Percentiles rank a stretch among this genome's conserved stretches.
phyloP scores from a whole-genome alignment of 2,797 vertebrate species.

The Carcharodon carcharias region DNA sequence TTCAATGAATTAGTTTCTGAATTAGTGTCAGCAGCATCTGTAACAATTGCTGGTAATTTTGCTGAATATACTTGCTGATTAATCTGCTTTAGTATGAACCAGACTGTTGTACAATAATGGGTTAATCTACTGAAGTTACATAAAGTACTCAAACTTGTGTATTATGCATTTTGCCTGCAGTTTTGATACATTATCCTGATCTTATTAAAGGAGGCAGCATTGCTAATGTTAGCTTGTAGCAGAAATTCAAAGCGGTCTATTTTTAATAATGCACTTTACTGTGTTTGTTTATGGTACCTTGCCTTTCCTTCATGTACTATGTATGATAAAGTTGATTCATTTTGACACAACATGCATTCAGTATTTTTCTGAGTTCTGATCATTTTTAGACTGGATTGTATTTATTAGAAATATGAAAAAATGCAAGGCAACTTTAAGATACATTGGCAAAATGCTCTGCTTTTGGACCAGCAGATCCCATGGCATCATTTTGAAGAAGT shows the following conservation, averaged over 20 bases:
- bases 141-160: background rate
- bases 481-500: background rate
- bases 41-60: background rate
- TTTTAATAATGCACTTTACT: background rate
- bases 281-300: background rate
- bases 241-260: background rate
- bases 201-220: background rate
- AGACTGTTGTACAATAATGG: background rate
- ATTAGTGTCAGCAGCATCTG: background rate
- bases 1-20: background rate
- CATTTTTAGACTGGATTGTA: background rate
- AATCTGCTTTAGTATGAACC: background rate
- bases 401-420: background rate
- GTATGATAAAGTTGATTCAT: background rate
- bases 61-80: background rate
- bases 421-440: background rate
- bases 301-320: background rate
- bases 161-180: background rate
- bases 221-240: background rate
- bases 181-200: background rate
- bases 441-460: background rate
- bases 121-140: background rate
- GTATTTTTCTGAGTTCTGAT: background rate
- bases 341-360: background rate
- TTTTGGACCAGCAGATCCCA: background rate